Percentiles rank a stretch among this genome's conserved stretches.
Evolutionary conservation across 2,888 invertebrate genomes (phyloP).

Genomic region (Philonicus albiceps): DNA sequence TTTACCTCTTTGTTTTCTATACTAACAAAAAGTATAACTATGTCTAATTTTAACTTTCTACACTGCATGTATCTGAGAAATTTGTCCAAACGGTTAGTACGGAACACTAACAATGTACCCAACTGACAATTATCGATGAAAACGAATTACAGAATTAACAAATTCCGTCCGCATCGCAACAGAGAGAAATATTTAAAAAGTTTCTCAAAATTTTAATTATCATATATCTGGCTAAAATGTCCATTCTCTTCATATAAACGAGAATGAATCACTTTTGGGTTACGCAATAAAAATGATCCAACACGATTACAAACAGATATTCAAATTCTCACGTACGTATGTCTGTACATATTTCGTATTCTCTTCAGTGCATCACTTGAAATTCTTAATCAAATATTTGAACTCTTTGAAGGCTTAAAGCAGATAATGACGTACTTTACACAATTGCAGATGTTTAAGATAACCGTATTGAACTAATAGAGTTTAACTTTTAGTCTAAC

Average conservation of each 20-base stretch:
- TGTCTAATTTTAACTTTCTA: no score
- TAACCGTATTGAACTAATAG: background rate
- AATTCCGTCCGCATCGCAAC: background rate
- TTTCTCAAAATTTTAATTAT: background rate
- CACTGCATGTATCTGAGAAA: no score
- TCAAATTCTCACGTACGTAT: background rate
- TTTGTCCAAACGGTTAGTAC: no score
- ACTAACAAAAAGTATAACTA: no score
- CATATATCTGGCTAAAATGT: background rate
- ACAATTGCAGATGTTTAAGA: background rate
- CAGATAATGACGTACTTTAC: background rate
- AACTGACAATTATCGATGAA: no score
- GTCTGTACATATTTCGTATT: background rate
- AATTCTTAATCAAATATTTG: background rate
- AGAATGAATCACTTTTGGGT: background rate
- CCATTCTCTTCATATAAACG: background rate
- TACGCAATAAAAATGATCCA: background rate
- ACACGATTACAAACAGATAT: background rate
- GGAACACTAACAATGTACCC: no score
- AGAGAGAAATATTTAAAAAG: background rate
- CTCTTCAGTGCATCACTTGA: background rate
- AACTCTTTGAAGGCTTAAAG: background rate
- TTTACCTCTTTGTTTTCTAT: no score
- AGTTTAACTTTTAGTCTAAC: background rate
- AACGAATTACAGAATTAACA: no score